phyloP scores from a whole-genome alignment of 2,888 invertebrate species.

The Opisthograptis luteolata region DNA sequence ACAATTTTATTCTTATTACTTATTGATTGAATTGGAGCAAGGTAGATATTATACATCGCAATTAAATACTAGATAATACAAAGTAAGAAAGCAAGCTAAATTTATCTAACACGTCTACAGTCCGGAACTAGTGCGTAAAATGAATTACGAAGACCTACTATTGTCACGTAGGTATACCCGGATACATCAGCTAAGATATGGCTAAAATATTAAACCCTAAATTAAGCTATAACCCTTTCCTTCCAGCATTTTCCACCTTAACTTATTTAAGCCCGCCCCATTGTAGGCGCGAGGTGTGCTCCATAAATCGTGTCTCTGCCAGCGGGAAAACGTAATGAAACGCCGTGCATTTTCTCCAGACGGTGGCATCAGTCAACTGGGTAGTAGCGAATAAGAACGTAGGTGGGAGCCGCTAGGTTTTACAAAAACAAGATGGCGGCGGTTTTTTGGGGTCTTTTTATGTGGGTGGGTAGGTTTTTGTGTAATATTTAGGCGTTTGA shows the following conservation, averaged over 20 bases:
- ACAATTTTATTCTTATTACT: too few species aligned
- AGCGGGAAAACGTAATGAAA: slow-evolving; percentile 80
- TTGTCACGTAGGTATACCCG: too few species aligned
- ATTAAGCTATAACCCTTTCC: not conserved
- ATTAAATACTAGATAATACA: too few species aligned
- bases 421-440: slow-evolving; percentile 2
- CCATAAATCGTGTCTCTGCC: slow-evolving; percentile 66
- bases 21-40: too few species aligned
- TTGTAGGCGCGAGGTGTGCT: slow-evolving; percentile 40
- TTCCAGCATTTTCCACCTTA: not conserved
- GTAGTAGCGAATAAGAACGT: slow-evolving; percentile 35
- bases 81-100: too few species aligned
- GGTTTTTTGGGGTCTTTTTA: not conserved
- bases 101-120: too few species aligned
- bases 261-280: slow-evolving; percentile 11
- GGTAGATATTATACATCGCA: too few species aligned
- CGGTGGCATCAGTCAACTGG: slow-evolving; percentile 69
- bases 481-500: too few species aligned
- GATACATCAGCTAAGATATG: too few species aligned
- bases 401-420: slow-evolving; percentile 33
- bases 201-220: too few species aligned
- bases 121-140: too few species aligned
- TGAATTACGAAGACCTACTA: too few species aligned
- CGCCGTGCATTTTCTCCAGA: slow-evolving; percentile 76
- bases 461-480: not conserved